Evolutionary conservation across 2,113 vertebrate species (phyloP).

Genomic region (Neolamprologus devosi): DNA sequence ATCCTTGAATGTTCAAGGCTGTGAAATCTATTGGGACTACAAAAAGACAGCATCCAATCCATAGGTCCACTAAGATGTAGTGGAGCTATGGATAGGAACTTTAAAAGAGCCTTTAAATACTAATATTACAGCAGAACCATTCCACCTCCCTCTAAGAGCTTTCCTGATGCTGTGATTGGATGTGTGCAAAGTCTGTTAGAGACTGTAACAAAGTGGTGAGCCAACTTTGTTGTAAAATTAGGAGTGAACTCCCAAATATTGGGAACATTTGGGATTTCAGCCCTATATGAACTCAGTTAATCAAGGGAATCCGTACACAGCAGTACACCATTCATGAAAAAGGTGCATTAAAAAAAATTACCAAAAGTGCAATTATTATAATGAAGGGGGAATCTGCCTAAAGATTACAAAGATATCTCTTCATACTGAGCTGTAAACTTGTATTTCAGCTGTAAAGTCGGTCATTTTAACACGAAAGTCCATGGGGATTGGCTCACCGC

Average conservation of each 20-base stretch:
- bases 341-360: rapidly evolving
- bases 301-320: neutral
- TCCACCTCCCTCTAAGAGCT: neutral
- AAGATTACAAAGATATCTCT: neutral
- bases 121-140: neutral
- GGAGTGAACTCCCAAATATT: neutral
- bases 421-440: neutral
- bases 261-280: neutral
- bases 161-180: neutral
- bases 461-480: neutral
- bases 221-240: neutral
- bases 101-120: neutral
- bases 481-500: rapidly evolving
- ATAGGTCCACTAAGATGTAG: neutral
- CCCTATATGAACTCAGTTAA: neutral
- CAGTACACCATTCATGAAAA: neutral
- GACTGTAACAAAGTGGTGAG: neutral
- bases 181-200: neutral
- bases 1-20: neutral
- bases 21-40: neutral
- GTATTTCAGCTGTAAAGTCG: neutral
- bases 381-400: neutral
- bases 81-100: neutral
- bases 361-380: rapidly evolving
- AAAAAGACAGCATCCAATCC: neutral